phyloP scores from a whole-genome alignment of 2,113 vertebrate species.

The Tilapia sparmanii region DNA sequence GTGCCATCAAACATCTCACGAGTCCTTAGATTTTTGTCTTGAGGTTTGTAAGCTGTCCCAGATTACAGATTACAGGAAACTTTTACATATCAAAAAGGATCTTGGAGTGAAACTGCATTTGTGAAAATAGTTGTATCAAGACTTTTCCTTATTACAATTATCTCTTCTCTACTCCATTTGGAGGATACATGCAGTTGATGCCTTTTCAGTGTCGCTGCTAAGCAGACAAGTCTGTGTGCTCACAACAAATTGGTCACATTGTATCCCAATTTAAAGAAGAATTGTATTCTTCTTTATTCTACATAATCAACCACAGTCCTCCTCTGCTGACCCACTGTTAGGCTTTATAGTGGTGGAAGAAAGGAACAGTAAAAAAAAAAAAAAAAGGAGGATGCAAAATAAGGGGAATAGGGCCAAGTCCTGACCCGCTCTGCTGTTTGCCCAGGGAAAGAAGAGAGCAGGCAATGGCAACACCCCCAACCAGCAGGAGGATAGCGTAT shows the following conservation, averaged over 20 bases:
- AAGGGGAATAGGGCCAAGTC: conserved; percentile 21
- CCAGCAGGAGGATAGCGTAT: not conserved
- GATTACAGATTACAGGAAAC: not conserved
- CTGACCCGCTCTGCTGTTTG: conserved; percentile 63
- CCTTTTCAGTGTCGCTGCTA: not conserved
- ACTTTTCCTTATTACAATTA: not conserved
- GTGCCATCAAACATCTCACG: not conserved
- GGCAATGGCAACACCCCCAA: not conserved
- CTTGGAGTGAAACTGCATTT: not conserved
- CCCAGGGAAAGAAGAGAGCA: conserved; percentile 41
- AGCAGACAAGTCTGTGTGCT: not conserved
- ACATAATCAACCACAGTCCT: not conserved
- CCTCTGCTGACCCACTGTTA: not conserved
- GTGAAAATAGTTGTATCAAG: not conserved
- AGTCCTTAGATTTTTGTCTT: not conserved
- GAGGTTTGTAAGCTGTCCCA: not conserved
- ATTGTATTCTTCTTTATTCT: not conserved
- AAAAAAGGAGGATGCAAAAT: not conserved
- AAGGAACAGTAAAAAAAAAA: not conserved
- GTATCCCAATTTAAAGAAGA: not conserved
- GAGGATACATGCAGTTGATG: not conserved
- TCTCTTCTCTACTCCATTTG: not conserved
- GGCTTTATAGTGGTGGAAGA: not conserved
- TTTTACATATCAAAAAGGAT: not conserved
- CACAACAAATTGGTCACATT: not conserved